phyloP scores from a whole-genome alignment of 2,113 vertebrate species.

The Catharus fuscescens region DNA sequence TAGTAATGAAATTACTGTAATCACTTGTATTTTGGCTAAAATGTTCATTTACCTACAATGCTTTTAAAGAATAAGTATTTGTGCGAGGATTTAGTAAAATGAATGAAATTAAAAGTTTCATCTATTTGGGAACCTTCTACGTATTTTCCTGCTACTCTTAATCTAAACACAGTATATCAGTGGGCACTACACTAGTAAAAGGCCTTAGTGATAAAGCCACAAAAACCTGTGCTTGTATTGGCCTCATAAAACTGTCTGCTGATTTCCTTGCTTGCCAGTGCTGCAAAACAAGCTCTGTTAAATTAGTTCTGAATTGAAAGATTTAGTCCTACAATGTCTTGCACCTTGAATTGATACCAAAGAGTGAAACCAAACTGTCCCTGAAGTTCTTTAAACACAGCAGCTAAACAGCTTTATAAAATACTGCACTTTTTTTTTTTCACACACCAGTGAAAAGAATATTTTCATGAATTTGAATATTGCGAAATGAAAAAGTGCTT shows the following conservation, averaged over 20 bases:
- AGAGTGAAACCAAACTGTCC: neutral
- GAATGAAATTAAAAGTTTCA: neutral
- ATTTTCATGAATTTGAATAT: neutral
- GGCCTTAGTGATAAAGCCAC: neutral
- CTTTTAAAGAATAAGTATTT: neutral
- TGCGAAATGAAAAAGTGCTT: neutral
- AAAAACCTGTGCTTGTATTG: neutral
- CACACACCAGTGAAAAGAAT: neutral
- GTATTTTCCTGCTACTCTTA: neutral
- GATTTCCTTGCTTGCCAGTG: neutral
- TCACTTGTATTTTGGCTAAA: neutral
- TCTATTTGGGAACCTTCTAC: neutral
- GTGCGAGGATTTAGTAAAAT: neutral
- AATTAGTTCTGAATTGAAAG: neutral
- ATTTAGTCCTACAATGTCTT: neutral
- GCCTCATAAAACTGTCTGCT: neutral
- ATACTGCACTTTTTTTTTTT: neutral
- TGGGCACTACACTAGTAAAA: neutral
- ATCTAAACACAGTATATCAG: neutral
- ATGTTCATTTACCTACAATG: fast-evolving
- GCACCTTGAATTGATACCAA: neutral
- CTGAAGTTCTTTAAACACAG: neutral
- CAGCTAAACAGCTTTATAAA: neutral
- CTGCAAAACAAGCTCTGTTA: neutral
- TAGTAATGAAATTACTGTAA: neutral